Percentiles rank a stretch among this genome's conserved stretches.
phyloP scores from a whole-genome alignment of 2,888 invertebrate species.

The Trachelus troglodyta region DNA sequence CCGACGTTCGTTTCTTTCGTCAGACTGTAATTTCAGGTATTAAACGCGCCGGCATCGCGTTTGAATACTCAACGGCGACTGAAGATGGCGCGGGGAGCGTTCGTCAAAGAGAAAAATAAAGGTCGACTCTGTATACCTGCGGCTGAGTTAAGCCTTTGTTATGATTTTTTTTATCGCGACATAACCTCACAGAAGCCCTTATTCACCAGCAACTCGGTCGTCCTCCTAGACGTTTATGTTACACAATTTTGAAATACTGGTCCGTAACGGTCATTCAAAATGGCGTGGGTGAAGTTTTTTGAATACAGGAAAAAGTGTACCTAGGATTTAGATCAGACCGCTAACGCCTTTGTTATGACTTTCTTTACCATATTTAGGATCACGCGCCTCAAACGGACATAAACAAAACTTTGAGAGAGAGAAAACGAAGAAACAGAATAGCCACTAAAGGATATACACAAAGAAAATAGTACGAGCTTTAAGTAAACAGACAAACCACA shows the following conservation, averaged over 20 bases:
- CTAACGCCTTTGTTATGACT: too few species aligned
- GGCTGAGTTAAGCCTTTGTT: too few species aligned
- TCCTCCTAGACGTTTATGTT: too few species aligned
- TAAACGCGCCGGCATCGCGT: background rate
- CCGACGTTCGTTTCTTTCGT: background rate
- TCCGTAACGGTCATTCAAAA: too few species aligned
- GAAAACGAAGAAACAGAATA: background rate
- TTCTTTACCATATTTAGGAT: background rate
- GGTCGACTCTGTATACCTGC: too few species aligned
- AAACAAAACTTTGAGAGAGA: background rate
- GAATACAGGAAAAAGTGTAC: background rate
- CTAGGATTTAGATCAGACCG: too few species aligned
- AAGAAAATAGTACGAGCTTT: background rate
- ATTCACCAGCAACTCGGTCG: too few species aligned
- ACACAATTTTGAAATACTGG: too few species aligned
- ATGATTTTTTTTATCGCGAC: too few species aligned
- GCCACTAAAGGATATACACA: background rate
- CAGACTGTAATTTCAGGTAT: background rate
- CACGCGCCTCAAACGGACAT: background rate
- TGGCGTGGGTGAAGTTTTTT: too few species aligned
- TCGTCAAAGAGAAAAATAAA: background rate
- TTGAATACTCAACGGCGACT: background rate
- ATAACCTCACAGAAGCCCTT: too few species aligned
- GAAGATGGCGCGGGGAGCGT: background rate
- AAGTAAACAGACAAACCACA: background rate